These are phyloP conservation scores for Thelaira solivaga DNA, from an alignment of 2,888 invertebrate species.

Conservation along the genomic window DNA sequence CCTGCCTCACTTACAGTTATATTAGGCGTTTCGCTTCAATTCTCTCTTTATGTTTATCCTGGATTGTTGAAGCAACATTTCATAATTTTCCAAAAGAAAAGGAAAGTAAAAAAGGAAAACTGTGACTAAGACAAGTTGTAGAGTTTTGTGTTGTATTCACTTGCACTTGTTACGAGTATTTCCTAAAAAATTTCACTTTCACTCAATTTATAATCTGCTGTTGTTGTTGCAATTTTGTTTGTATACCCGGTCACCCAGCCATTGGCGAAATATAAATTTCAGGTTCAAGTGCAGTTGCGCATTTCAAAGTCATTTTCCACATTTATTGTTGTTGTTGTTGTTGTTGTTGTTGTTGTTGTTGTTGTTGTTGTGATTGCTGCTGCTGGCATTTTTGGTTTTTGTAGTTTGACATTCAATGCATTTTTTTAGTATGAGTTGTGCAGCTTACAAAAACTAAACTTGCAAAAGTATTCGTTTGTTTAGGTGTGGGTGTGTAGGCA, in stretches of 20 bases:
- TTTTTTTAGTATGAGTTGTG: conserved; percentile 21
- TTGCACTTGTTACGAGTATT: conserved; percentile 43
- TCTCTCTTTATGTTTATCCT: neutral
- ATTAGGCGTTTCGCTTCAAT: neutral
- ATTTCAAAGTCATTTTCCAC: conserved; percentile 65
- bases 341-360: conserved; percentile 43
- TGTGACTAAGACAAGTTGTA: too few species aligned
- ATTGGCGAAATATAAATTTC: conserved; percentile 68
- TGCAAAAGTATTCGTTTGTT: neutral
- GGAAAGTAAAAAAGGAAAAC: too few species aligned
- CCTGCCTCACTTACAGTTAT: neutral
- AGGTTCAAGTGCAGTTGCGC: conserved; percentile 77
- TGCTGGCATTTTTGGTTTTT: too few species aligned
- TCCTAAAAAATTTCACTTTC: conserved; percentile 41
- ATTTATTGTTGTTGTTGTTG: conserved; percentile 66
- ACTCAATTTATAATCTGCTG: neutral
- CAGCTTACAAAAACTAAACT: neutral
- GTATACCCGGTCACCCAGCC: conserved; percentile 2
- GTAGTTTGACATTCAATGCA: conserved; percentile 60
- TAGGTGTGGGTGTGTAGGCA: too few species aligned
- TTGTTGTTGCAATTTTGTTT: neutral
- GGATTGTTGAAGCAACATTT: neutral
- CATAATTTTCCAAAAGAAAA: neutral
- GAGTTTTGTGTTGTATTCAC: neutral
- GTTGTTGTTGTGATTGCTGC: neutral